Evolutionary conservation across 1,140 invertebrate genomes (phyloP), one percentile per base, ranked within the genome.

Genomic region (Atta colombica): DNA sequence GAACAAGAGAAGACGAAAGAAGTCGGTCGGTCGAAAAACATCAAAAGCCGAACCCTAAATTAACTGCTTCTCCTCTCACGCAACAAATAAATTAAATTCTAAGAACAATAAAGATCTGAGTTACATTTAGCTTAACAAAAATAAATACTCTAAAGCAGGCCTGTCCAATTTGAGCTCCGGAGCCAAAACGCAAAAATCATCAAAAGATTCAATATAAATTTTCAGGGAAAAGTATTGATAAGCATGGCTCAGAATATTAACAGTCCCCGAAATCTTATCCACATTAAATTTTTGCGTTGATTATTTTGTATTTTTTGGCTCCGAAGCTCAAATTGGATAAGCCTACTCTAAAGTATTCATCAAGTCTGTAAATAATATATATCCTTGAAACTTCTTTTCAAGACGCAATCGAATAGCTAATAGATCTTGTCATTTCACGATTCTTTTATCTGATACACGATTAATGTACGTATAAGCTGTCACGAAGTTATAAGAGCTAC

Each of bases 1-100:
- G 58, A 74, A 60, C 21, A 28, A 35, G 18, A 14, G 53, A 61
- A 31, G 39, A 18, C 16, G 68, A 82, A 12, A 12, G 21, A 45
- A n/a, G 53, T 5, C 49, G 69, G n/a, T 14, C 21, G 74, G 74
- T 80, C 35, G 78, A 60, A 72, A 25, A 60, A 72, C 51, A n/a
- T 45, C 78, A 72, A 68, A 18, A 68, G 25, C 14, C 45, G 77
- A 45, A 25, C 35, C 53, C 80, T 2, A 45, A 81, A 74, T 75
- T 74, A 21, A 66, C 49, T 81, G 31, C 45, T 49, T 25, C 4
- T 58, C 16, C 31, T 25, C 25, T 61, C 72, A 58, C 71, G 39
- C 25, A 35, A 72, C 25, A 21, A 72, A 12, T 18, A 28, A 14
- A 51, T 72, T 49, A 60, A 72, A 8, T 28, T 45, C 16, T n/a